These are phyloP conservation scores for Pollenia labialis DNA, from an alignment of 2,888 invertebrate genomes.

Conservation along the genomic window DNA sequence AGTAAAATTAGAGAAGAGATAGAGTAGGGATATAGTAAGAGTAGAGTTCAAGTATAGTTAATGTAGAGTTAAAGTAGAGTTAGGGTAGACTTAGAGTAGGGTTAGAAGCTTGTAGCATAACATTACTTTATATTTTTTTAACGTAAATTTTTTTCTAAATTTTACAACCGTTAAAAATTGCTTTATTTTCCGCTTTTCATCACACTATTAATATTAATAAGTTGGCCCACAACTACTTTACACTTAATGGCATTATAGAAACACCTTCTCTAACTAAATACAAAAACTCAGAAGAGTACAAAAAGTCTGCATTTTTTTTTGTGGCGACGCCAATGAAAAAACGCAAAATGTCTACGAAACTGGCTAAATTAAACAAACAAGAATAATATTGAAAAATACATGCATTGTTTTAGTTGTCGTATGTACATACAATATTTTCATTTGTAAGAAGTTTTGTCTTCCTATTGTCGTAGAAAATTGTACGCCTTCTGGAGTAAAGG, in stretches of 20 bases:
- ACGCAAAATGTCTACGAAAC: constrained; percentile 32
- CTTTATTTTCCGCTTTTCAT: constrained; percentile 66
- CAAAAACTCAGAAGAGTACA: not conserved
- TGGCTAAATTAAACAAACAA: constrained; percentile 30
- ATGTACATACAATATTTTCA: constrained; percentile 13
- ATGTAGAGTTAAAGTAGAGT: too few species aligned
- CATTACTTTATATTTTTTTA: constrained; percentile 20
- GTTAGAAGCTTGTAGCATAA: not conserved
- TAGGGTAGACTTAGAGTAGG: too few species aligned
- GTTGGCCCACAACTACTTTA: constrained; percentile 35
- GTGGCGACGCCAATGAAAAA: constrained; percentile 53
- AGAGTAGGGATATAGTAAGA: too few species aligned
- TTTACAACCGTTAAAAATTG: constrained; percentile 59
- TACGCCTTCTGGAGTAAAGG: constrained; percentile 49
- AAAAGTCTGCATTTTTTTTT: constrained; percentile 59
- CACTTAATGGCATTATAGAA: not conserved
- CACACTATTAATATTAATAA: constrained; percentile 69
- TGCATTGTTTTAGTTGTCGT: not conserved
- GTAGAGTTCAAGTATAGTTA: too few species aligned
- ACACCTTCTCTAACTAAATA: constrained; percentile 9
- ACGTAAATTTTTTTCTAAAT: not conserved
- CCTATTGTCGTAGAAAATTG: constrained; percentile 26
- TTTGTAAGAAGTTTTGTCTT: constrained; percentile 48
- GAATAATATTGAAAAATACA: not conserved
- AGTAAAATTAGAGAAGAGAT: too few species aligned